Conservation (phyloP, 2,113 vertebrate species). For the Daboia siamensis region DNA sequence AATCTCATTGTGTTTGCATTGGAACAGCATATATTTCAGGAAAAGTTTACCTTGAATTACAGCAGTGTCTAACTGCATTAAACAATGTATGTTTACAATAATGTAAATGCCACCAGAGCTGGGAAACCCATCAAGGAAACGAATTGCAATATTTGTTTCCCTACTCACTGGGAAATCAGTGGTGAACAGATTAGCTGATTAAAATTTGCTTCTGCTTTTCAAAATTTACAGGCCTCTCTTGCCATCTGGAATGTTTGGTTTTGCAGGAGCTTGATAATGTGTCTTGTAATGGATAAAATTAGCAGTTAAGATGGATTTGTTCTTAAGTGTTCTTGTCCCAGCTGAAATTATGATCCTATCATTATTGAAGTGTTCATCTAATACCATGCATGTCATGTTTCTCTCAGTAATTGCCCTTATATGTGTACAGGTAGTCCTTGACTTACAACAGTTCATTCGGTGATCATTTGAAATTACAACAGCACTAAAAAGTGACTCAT, state of each 20-base stretch:
- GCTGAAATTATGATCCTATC: neutral
- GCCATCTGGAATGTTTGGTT: neutral
- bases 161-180: neutral
- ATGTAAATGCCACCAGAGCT: neutral
- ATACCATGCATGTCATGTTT: neutral
- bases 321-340: neutral
- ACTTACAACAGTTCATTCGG: neutral
- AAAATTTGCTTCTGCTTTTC: neutral
- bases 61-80: neutral
- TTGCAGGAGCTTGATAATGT: neutral
- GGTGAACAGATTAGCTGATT: neutral
- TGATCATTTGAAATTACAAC: neutral
- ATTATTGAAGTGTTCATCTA: neutral
- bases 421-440: neutral
- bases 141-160: neutral
- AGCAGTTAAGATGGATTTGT: neutral
- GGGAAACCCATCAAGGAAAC: neutral
- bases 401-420: neutral
- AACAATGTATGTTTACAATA: neutral
- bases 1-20: neutral
- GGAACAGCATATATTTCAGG: neutral
- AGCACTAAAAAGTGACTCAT: neutral
- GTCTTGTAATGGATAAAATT: neutral
- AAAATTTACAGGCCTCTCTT: neutral
- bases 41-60: neutral